phyloP scores from a whole-genome alignment of 1,140 invertebrate genomes.

The Anagrus nilaparvatae region DNA sequence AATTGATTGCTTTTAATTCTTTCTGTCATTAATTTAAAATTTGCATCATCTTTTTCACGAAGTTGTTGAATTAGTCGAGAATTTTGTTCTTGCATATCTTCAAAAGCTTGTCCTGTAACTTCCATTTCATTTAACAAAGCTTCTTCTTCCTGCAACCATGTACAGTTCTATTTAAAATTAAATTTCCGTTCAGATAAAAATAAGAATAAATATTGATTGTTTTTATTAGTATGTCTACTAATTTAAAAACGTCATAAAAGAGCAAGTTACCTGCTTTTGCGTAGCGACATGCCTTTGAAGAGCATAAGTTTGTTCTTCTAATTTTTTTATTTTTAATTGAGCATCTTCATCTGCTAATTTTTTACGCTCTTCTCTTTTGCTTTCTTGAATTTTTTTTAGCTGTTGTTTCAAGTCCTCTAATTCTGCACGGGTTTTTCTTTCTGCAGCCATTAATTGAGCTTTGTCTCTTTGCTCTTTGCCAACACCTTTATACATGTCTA shows the following conservation, averaged over 20 bases:
- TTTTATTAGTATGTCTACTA: not conserved
- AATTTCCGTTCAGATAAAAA: constrained; percentile 30
- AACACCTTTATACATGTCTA: constrained; percentile 96
- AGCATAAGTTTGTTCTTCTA: constrained; percentile 83
- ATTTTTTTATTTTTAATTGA: constrained; percentile 84
- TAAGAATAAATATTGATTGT: constrained; percentile 13
- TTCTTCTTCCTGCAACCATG: constrained; percentile 77
- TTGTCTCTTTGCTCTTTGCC: constrained; percentile 94
- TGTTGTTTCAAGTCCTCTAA: constrained; percentile 80
- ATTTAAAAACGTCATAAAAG: constrained; percentile 19
- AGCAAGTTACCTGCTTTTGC: constrained; percentile 68
- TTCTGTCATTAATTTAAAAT: constrained; percentile 99
- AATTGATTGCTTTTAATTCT: constrained; percentile 94
- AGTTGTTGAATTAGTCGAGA: constrained; percentile 91
- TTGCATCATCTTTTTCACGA: constrained; percentile 96
- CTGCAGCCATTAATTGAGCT: constrained; percentile 90
- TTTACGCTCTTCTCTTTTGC: constrained; percentile 82
- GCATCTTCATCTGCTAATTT: constrained; percentile 93
- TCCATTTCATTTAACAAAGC: constrained; percentile 98
- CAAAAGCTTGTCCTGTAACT: constrained; percentile 96
- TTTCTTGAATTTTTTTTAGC: constrained; percentile 79
- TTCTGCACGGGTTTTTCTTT: constrained; percentile 82
- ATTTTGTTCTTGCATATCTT: constrained; percentile 99
- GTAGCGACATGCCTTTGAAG: constrained; percentile 71
- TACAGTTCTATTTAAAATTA: constrained; percentile 41